Base-by-base conservation (phyloP, 2,113 vertebrate genomes). In the Bungarus multicinctus region DNA sequence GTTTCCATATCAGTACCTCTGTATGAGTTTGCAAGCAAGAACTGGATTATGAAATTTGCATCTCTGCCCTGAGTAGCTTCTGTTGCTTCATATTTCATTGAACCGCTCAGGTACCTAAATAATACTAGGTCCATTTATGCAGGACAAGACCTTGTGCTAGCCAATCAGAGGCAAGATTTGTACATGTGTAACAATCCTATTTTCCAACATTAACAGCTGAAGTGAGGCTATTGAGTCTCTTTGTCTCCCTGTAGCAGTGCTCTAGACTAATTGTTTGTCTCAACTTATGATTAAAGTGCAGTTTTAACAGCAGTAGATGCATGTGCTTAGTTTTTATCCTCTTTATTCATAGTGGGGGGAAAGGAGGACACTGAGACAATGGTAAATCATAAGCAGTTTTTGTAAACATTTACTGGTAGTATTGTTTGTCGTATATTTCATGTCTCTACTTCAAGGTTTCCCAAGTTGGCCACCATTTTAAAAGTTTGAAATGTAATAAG, bases 121-220 rank as follows among this genome's bases (percentile, higher is more conserved):
- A 91, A 87, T 90, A 74, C 39, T 39, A 85, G 43, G 74, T 20
- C 86, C 14, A 12, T 47, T 60, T 47, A 89, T 93, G 69, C 55
- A 34, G 39, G 85, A 30, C 88, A 54, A 30, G 64, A 87, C 85
- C n/a, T 20, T 58, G 30, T 64, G 47, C 47, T 87, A 45, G 88
- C 91, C 91, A 94, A 92, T 91, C 57, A 57, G 81, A 50, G 93
- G 10, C 47, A 87, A 74, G 64, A 92, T 64, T 87, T 94, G 27
- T 90, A 23, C 69, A 27, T 30, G 52, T 69, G 88, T 94, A 92
- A 89, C 93, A 92, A 89, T 91, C 30, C 88, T 55, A 2, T 69
- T 64, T 85, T n/a, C 87, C 74, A 89, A 9, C 74, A 53, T 74
- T 69, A 74, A 12, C 4, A 45, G 23, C 27, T 92, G 20, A 58